Evolutionary conservation across 2,888 invertebrate species (phyloP).

Genomic region (Empis stercorea): DNA sequence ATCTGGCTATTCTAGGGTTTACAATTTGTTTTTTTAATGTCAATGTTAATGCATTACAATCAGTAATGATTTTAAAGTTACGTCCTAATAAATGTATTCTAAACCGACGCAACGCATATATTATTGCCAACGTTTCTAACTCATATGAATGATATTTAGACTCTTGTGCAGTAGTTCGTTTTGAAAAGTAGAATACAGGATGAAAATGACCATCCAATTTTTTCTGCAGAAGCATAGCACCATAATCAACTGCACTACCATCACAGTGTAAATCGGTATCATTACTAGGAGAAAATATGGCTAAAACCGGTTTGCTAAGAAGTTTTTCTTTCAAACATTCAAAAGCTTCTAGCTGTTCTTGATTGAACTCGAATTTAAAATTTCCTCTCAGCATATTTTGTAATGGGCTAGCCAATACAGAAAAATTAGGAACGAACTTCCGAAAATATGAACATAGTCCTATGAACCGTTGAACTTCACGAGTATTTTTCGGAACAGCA

Average conservation of each 20-base stretch:
- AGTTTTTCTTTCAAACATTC: slow-evolving; percentile 2
- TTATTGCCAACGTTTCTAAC: slow-evolving; percentile 19
- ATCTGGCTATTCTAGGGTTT: no score
- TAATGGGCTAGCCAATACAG: slow-evolving; percentile 3
- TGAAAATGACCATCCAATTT: no score
- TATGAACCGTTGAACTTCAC: slow-evolving; percentile 16
- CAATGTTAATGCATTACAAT: no score
- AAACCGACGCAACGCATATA: slow-evolving; percentile 18
- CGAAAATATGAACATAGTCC: slow-evolving; percentile 19
- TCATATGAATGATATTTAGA: slow-evolving; percentile 20
- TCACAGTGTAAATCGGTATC: slow-evolving; percentile 20
- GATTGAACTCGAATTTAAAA: not conserved
- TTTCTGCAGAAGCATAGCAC: slow-evolving; percentile 14
- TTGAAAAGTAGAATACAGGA: slow-evolving; percentile 22
- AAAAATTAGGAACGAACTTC: slow-evolving; percentile 17
- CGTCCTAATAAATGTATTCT: no score
- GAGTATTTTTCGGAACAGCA: slow-evolving; percentile 11
- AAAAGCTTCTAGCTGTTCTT: not conserved
- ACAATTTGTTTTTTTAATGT: no score
- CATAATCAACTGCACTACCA: slow-evolving; percentile 16
- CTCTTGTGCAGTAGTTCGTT: slow-evolving; percentile 16
- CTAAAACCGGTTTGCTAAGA: slow-evolving; percentile 13
- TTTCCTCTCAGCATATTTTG: not conserved
- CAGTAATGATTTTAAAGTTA: no score
- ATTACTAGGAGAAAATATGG: slow-evolving; percentile 16